Evolutionary conservation across 2,888 invertebrate species (phyloP), one percentile per base, ranked within the genome.

Genomic region (Urechis unicinctus): DNA sequence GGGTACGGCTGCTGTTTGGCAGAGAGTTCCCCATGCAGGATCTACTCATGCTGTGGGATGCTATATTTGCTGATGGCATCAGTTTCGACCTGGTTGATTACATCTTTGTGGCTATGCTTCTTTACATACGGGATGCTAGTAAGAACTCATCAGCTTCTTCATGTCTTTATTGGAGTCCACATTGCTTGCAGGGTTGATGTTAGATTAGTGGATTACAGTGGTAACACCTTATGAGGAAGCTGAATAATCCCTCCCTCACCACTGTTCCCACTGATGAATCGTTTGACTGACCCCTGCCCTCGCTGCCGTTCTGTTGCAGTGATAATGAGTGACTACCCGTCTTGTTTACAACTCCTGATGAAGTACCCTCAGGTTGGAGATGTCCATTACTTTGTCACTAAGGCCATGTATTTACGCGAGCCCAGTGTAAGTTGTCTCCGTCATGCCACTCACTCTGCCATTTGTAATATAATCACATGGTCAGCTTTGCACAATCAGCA

Each of bases 1-100:
- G 91, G 91, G 79, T 91, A 30, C 83, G 90, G 3, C 78, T 91
- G 55, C 78, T 91, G 21, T 91, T 91, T 78, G 90, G 90, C 0
- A 82, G 91, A 2, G 91, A 91, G 78, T 90, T 90, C 77, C 84
- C 87, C 1, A 82, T 90, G 57, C 81, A 85, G 51, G 89, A 90
- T 68, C 78, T 90, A 49, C 81, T 91, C 1, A 83, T 85, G 51
- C 75, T 91, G 4, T 91, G 91, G 91, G 89, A 91, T 66, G 88
- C 88, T 53, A 83, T 90, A 61, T 88, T 91, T 79, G 84, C 88
- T 0, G 87, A 87, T 68, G 85, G 78, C 36, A 73, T 79, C 24
- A 74, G 77, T 24, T 80, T 81, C 64, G 77, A 78, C 52, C 68
- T 82, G 3, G 81, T 85, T 21, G 85, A 87, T 70, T 87, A 85